Evolutionary conservation across 64 coral and sea anemone species (phyloP).

Genomic region (Stichodactyla helianthus): DNA sequence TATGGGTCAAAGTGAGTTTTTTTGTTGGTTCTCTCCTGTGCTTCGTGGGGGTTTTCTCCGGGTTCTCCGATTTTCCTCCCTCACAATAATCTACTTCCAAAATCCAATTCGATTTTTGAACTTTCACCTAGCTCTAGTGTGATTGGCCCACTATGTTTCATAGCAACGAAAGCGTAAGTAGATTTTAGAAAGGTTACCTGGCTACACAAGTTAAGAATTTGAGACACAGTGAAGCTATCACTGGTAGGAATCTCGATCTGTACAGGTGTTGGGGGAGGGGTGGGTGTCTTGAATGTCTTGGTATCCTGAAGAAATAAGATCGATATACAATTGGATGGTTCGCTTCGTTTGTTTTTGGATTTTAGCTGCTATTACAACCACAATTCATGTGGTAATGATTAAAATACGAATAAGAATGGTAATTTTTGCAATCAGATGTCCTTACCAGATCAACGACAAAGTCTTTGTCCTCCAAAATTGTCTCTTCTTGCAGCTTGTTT

Average conservation of each 20-base stretch:
- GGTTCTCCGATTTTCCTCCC: no score
- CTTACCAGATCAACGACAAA: conserved; percentile 93
- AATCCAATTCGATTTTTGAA: no score
- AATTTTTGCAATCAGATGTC: background rate
- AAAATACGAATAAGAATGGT: no score
- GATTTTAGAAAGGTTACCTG: conserved; percentile 49
- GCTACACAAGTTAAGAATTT: conserved; percentile 66
- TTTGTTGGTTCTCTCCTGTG: no score
- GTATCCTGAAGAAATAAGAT: conserved; percentile 50
- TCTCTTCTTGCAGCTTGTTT: conserved; percentile 82
- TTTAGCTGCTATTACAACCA: no score
- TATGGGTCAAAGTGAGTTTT: no score
- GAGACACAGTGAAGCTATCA: conserved; percentile 80
- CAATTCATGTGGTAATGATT: no score
- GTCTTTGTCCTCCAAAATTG: conserved; percentile 82
- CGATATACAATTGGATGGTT: background rate
- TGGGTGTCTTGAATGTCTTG: conserved; percentile 83
- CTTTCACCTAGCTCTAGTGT: no score
- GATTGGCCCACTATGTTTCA: no score
- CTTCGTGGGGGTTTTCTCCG: no score
- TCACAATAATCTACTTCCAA: no score
- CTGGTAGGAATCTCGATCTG: conserved; percentile 60
- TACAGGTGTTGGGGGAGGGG: conserved; percentile 77
- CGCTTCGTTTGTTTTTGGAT: background rate
- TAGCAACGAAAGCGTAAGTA: background rate